Conservation (phyloP, 2,888 invertebrate species). For the Sipunculus nudus region DNA sequence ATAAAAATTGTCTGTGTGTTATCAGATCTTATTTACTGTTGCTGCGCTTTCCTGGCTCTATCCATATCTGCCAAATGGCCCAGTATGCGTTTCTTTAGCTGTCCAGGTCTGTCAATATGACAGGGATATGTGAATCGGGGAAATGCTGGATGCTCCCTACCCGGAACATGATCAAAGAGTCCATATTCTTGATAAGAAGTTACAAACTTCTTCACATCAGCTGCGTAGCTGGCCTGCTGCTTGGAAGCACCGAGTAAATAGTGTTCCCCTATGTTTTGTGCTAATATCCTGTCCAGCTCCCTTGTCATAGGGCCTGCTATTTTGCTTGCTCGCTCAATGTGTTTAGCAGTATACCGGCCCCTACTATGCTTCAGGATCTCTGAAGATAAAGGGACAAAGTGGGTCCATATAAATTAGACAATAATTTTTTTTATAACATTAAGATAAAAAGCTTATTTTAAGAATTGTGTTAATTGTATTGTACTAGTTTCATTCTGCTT, state of each 20-base stretch:
- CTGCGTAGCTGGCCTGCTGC: neutral
- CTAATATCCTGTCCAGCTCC: neutral
- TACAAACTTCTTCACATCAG: conserved; percentile 2
- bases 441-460: no score
- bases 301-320: neutral
- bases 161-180: neutral
- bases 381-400: no score
- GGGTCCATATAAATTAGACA: no score
- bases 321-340: neutral
- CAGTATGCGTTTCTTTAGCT: neutral
- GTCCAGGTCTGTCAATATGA: neutral
- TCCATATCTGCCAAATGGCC: no score
- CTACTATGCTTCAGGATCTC: neutral
- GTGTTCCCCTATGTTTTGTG: neutral
- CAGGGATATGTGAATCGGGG: neutral
- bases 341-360: neutral
- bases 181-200: neutral
- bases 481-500: no score
- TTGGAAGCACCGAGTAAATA: neutral
- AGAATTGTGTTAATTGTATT: no score
- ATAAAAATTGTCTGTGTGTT: no score
- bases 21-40: no score
- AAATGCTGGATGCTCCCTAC: neutral
- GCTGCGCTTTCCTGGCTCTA: no score
- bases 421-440: no score